Percentiles rank a stretch among this genome's conserved stretches.
Evolutionary conservation across 2,797 vertebrate genomes (phyloP).

Genomic region (Lophotriccus pileatus): DNA sequence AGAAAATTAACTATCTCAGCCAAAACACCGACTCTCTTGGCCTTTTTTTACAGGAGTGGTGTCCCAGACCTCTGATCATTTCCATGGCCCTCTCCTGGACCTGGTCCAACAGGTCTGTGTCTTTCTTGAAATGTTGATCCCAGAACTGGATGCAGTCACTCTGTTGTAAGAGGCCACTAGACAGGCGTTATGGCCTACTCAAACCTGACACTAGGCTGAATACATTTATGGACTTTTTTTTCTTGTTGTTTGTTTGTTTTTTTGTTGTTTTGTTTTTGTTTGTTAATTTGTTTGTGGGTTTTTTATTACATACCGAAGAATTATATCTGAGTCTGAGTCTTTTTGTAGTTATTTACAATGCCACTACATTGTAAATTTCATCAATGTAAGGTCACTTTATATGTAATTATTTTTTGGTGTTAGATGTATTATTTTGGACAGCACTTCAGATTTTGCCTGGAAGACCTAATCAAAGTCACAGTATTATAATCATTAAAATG

Average conservation of each 20-base stretch:
- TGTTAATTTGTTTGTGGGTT: no score
- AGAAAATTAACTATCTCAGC: background rate
- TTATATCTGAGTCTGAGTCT: background rate
- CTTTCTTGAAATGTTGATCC: background rate
- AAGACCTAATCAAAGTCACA: background rate
- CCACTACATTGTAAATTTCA: background rate
- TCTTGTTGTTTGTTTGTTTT: no score
- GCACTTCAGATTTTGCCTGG: background rate
- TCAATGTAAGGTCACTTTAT: background rate
- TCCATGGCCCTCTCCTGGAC: background rate
- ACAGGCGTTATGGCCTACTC: background rate
- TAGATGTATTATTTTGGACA: background rate
- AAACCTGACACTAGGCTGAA: background rate
- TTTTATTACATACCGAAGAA: background rate
- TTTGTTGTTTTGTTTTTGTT: background rate
- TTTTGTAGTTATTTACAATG: background rate
- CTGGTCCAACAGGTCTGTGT: background rate
- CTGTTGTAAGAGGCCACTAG: fast-evolving
- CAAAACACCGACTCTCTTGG: background rate
- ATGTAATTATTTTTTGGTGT: background rate
- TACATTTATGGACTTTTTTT: no score
- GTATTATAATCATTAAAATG: background rate
- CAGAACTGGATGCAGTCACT: background rate
- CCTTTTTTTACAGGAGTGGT: background rate
- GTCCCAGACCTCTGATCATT: background rate